Percentiles rank a stretch among this genome's conserved stretches.
Evolutionary conservation across 1,140 invertebrate genomes (phyloP).

Genomic region (Venturia canescens): DNA sequence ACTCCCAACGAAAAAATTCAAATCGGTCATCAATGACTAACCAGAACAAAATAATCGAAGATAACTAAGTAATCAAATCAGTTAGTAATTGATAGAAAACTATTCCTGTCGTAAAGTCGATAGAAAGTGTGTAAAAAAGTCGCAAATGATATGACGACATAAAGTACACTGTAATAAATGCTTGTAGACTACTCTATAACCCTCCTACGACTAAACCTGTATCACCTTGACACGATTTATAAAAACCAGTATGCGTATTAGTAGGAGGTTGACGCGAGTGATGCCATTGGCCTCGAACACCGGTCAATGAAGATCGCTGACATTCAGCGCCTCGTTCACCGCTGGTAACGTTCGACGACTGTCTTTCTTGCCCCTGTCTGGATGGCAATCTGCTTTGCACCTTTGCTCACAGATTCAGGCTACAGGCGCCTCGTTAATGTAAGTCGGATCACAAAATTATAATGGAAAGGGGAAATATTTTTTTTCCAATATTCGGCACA

Average conservation of each 20-base stretch:
- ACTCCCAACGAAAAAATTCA: no score
- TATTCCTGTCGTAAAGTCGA: no score
- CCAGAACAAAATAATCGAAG: no score
- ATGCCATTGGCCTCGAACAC: conserved; percentile 17
- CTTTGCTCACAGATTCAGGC: no score
- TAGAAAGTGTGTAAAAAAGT: not conserved
- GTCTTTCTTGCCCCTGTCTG: not conserved
- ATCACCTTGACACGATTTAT: conserved; percentile 4
- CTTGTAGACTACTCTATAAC: not conserved
- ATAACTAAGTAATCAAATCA: no score
- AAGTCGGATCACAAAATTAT: no score
- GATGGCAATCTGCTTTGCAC: not conserved
- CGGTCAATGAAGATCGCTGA: conserved; percentile 22
- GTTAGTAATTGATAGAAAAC: no score
- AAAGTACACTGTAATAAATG: not conserved
- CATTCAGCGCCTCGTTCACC: not conserved
- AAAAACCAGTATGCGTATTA: not conserved
- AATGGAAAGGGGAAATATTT: no score
- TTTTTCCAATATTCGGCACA: no score
- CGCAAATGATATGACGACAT: not conserved
- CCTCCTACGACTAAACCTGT: no score
- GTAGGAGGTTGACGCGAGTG: not conserved
- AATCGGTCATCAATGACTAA: no score
- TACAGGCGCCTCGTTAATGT: not conserved
- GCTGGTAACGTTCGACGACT: not conserved